Base-by-base conservation (phyloP, 2,113 vertebrate species). In the Sander lucioperca region DNA sequence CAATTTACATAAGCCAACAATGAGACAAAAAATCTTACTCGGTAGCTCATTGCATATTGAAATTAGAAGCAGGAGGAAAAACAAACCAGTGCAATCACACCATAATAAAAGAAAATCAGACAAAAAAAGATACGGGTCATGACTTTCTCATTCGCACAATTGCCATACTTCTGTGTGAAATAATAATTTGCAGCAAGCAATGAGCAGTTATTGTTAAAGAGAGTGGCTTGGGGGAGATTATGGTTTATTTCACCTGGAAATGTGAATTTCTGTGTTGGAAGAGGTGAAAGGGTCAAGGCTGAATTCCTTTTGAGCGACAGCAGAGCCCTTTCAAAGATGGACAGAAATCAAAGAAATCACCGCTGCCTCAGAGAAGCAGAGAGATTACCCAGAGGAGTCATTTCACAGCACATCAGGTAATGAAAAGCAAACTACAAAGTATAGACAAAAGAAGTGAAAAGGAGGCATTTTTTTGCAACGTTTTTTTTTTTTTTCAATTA, bases 341-440 rank as follows among this genome's bases (percentile, higher is more conserved):
- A 61, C 83, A 61, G 75, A 73, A 85, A 70, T 86, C 64, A 79
- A 75, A 82, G 67, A n/a, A n/a, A n/a, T 84, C 75, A 66, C 48
- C 25, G 12, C 48, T 19, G 68, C 58, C 61, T 77, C 71, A 1
- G 56, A 74, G 75, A 74, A 61, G 64, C 66, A n/a, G 74, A 84
- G 64, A 73, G 78, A 86, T 80, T 58, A 69, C 50, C 65, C 80
- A 70, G 64, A 80, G 88, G 70, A 92, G 70, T 58, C 68, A 65
- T 71, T 62, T 88, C 85, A 86, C 83, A 84, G 85, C 48, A 33
- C 62, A 64, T 69, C 67, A 79, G 68, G 23, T 67, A 56, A 58
- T 5, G 23, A 63, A 56, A 74, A 87, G 64, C 69, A 45, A 53
- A 75, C 83, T 72, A 74, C 54, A 33, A 74, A 80, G 71, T 73